Percentiles rank a stretch among this genome's conserved stretches.
Conservation (phyloP, 1,140 invertebrate genomes). For the Leptinotarsa texana region DNA sequence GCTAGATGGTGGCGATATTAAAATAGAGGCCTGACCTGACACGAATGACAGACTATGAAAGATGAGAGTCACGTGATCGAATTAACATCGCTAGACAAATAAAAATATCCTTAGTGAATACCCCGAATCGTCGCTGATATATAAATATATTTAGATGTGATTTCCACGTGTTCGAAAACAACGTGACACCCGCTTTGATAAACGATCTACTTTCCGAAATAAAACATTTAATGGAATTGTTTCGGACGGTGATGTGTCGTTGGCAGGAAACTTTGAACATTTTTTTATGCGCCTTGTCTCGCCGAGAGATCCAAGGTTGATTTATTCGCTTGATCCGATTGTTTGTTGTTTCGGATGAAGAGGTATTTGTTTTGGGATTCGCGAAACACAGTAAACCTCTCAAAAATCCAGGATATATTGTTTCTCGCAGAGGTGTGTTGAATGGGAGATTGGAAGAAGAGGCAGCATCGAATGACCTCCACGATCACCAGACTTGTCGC, state of each 20-base stretch:
- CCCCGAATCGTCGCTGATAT: slow-evolving; percentile 8
- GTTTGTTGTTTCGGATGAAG: too few relatives aligned
- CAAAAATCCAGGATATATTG: too few relatives aligned
- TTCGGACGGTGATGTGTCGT: neutral
- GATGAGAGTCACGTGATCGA: slow-evolving; percentile 33
- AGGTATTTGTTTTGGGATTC: too few relatives aligned
- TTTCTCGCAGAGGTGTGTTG: too few relatives aligned
- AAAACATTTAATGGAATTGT: slow-evolving; percentile 13
- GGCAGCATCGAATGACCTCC: too few relatives aligned
- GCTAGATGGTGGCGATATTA: neutral
- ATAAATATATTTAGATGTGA: slow-evolving; percentile 12
- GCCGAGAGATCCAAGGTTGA: too few relatives aligned
- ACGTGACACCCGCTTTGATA: neutral
- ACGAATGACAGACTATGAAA: slow-evolving; percentile 24
- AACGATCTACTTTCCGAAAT: slow-evolving; percentile 4
- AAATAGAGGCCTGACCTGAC: neutral
- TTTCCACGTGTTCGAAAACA: slow-evolving; percentile 14
- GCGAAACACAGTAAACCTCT: too few relatives aligned
- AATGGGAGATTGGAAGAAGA: too few relatives aligned
- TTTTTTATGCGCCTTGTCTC: too few relatives aligned
- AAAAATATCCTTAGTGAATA: slow-evolving; percentile 16
- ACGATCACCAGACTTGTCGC: too few relatives aligned
- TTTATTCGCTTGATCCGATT: too few relatives aligned
- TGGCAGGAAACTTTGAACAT: neutral
- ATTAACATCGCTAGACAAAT: slow-evolving; percentile 18